Base-by-base conservation (phyloP, 2,888 invertebrate genomes). In the Cynaeus angustus region DNA sequence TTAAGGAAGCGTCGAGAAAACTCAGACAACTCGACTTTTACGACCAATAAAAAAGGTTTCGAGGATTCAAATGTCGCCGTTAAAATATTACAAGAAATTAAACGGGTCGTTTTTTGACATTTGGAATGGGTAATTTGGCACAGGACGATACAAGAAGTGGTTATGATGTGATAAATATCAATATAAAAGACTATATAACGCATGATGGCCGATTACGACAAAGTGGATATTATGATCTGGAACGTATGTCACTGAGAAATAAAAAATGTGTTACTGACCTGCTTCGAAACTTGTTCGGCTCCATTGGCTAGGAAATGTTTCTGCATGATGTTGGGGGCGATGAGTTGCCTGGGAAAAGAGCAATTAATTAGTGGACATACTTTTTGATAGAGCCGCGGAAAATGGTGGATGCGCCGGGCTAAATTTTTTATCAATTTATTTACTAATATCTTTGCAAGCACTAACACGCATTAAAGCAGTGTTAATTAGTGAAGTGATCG, bases 321-420 rank as follows among this genome's bases (percentile, higher is more conserved):
- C 87, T 96, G 96, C 86, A 93, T 91, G 83, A 96, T 89, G 86
- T 96, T 96, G 72, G 96, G 96, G 84, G 96, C 96, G 86, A 96
- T 91, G 84, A 96, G 91, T 94, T 95, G 95, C 85, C 96, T 96
- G 91, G 52, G 90, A 90, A 75, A n/a, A 14, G 50, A 41, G 8
- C 12, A 28, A 50, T 46, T 6, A 59, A 21, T 62, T 37, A 50
- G 16, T 21, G 1, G 21, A 4, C 4, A 4, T 21, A 4, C 21
- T 21, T n/a, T n/a, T n/a, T n/a, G n/a, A n/a, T n/a, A n/a, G n/a
- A n/a, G n/a, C n/a, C n/a, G n/a, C n/a, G n/a, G n/a, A n/a, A n/a
- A n/a, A n/a, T n/a, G n/a, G n/a, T n/a, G n/a, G n/a, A n/a, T n/a
- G n/a, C n/a, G n/a, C n/a, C n/a, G n/a, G n/a, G n/a, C n/a, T n/a